Evolutionary conservation across 2,113 vertebrate genomes (phyloP).

Genomic region (Mellivora capensis): DNA sequence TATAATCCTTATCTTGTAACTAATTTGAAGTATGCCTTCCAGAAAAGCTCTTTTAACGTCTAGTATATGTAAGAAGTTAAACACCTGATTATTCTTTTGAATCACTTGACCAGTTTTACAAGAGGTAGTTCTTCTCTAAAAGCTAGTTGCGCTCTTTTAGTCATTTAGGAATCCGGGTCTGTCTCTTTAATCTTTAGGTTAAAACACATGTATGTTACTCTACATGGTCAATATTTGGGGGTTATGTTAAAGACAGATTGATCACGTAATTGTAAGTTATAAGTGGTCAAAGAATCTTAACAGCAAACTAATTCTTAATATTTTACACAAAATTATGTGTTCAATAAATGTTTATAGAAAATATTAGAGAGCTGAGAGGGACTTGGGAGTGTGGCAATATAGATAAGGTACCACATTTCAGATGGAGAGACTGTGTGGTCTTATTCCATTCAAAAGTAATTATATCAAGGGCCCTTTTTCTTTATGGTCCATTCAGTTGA

Average conservation of each 20-base stretch:
- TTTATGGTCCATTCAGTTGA: neutral
- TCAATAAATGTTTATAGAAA: neutral
- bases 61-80: neutral
- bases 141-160: neutral
- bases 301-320: neutral
- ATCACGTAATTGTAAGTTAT: neutral
- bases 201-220: neutral
- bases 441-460: neutral
- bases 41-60: neutral
- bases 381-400: neutral
- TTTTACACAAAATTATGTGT: neutral
- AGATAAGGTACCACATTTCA: neutral
- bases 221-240: neutral
- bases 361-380: neutral
- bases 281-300: neutral
- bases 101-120: neutral
- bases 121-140: neutral
- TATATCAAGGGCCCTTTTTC: neutral
- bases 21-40: neutral
- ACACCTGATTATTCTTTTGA: neutral
- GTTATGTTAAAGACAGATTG: neutral
- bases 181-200: neutral
- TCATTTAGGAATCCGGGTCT: neutral
- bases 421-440: neutral
- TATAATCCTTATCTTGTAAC: neutral